These are phyloP conservation scores for Eristalis intricaria DNA, from an alignment of 2,888 invertebrate genomes.

Conservation along the genomic window DNA sequence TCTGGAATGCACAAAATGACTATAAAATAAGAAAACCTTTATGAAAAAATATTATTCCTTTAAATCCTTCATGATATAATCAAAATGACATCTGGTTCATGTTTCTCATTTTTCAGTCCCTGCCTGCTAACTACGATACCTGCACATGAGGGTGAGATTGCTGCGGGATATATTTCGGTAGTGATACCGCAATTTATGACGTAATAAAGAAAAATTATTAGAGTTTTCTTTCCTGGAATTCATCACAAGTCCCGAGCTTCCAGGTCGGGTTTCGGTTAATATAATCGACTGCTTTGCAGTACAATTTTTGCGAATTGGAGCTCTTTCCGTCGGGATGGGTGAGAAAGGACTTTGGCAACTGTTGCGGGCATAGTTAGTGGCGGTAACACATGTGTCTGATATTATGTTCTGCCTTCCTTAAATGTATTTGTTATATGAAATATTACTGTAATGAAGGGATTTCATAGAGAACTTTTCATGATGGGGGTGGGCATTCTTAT, in stretches of 20 bases:
- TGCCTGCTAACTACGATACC: not conserved
- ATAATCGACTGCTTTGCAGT: conserved; percentile 20
- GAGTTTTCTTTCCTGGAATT: conserved; percentile 43
- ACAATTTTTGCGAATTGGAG: not conserved
- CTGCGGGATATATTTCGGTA: conserved; percentile 5
- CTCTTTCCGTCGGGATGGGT: not conserved
- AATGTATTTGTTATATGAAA: conserved; percentile 42
- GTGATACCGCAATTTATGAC: conserved; percentile 37
- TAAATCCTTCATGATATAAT: conserved; percentile 3
- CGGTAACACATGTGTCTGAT: conserved; percentile 37
- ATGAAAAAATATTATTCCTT: not conserved
- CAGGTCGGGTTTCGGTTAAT: conserved; percentile 8
- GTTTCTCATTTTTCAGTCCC: conserved; percentile 3
- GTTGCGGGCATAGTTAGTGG: conserved; percentile 37
- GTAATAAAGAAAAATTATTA: conserved; percentile 51
- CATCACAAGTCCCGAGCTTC: conserved; percentile 13
- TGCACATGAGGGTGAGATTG: not conserved
- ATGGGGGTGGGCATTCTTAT: not conserved
- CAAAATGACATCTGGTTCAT: conserved; percentile 41
- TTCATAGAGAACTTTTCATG: not conserved
- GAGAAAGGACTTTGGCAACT: conserved; percentile 7
- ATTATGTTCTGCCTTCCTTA: conserved; percentile 15
- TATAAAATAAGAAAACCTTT: not conserved
- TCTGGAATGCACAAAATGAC: not conserved
- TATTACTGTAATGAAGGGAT: conserved; percentile 13